Evolutionary conservation across 2,888 invertebrate genomes (phyloP), one percentile per base, ranked within the genome.

Genomic region (Lasioglossum lativentre): DNA sequence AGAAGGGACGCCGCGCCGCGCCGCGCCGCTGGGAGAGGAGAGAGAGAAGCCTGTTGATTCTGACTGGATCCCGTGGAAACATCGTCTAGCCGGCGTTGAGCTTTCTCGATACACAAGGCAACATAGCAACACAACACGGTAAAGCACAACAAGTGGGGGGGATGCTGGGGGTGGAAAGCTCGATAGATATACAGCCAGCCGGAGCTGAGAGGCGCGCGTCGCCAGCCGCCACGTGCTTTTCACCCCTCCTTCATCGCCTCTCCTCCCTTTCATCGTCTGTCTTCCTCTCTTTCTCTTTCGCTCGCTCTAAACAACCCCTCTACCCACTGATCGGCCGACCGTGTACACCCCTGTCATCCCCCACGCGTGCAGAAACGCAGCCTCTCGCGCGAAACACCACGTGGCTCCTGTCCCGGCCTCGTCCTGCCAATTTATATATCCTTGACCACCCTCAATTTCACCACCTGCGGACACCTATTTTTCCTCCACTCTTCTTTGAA

Each of bases 21-120:
- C 45, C 34, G 34, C 34, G 34, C 34, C 16, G 45, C 34, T n/a
- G 45, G 34, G 63, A 66, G 86, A 23, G 10, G 68, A 68, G 66
- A 30, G 66, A 38, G 84, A 87, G 90, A 92, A 93, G 94, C 94
- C 94, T 94, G 94, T 94, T 94, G 94, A 94, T 93, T 94, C 93
- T 86, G 90, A 89, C 90, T 74, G 75, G 75, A 85, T 89, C 82
- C 87, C 84, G 93, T 8, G 90, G 92, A 92, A 94, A 93, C 94
- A 95, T 95, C 94, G 95, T 95, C 95, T 95, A 93, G 92, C 94
- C 92, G 94, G 95, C 95, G 94, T 95, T 95, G 95, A 95, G 94
- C 93, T 95, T 95, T 94, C 95, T 94, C 95, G 94, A 95, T 94
- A 95, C 93, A 95, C 94, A 94, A 94, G 94, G 94, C 93, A 94